phyloP scores from a whole-genome alignment of 1,140 invertebrate genomes.

The Oreohelix idahoensis region DNA sequence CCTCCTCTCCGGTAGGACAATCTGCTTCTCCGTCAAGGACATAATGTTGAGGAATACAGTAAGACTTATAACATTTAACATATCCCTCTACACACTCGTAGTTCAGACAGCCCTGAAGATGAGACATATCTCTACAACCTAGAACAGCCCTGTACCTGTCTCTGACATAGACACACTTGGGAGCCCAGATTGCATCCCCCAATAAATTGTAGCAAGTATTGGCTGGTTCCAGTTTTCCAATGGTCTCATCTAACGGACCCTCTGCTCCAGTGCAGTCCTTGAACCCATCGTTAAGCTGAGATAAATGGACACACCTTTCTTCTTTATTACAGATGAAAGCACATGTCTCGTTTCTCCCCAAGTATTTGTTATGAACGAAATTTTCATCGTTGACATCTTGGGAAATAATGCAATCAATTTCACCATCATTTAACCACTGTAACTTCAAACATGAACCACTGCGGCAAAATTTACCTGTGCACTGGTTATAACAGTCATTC shows the following conservation, averaged over 20 bases:
- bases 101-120: neutral
- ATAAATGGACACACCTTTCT: neutral
- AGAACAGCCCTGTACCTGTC: neutral
- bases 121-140: neutral
- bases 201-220: neutral
- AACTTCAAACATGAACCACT: neutral
- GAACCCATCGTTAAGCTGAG: neutral
- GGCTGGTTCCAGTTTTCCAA: neutral
- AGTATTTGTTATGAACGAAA: neutral
- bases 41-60: conserved; percentile 13
- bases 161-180: neutral
- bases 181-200: neutral
- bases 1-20: conserved; percentile 14
- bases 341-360: neutral
- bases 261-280: neutral
- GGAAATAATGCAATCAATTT: neutral
- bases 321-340: neutral
- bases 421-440: neutral
- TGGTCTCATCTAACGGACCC: neutral
- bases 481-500: neutral
- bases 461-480: neutral
- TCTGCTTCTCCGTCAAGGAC: neutral
- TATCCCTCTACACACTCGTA: neutral
- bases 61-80: neutral
- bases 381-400: neutral